Evolutionary conservation across 1,140 invertebrate species (phyloP).

Genomic region (Bombus impatiens): DNA sequence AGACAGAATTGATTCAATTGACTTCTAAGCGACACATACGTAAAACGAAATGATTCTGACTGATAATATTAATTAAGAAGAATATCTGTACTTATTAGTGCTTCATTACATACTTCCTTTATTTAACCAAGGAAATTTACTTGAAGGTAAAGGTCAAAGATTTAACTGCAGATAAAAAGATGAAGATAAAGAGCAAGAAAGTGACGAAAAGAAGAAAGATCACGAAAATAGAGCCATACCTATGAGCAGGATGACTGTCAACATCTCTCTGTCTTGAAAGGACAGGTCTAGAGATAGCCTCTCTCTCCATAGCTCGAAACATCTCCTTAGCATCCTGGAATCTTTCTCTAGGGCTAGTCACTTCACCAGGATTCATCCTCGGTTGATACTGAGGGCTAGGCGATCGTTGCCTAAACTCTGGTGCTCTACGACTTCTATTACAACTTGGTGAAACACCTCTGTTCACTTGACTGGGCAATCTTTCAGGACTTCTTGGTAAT

Average conservation of each 20-base stretch:
- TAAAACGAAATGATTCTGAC: too few species aligned
- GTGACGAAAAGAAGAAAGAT: neutral
- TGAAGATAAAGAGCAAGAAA: too few species aligned
- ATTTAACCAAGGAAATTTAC: too few species aligned
- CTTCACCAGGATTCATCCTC: conserved; percentile 73
- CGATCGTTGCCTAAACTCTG: conserved; percentile 82
- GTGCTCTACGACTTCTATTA: conserved; percentile 70
- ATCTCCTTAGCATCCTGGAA: conserved; percentile 93
- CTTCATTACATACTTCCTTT: too few species aligned
- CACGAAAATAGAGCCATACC: conserved; percentile 52
- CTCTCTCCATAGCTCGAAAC: conserved; percentile 89
- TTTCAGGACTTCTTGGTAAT: conserved; percentile 77
- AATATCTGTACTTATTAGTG: too few species aligned
- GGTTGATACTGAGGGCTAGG: conserved; percentile 82
- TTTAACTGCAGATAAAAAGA: too few species aligned
- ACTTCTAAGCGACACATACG: too few species aligned
- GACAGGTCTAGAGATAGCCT: conserved; percentile 83
- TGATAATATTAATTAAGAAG: too few species aligned
- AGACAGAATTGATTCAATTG: too few species aligned
- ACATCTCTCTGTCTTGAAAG: conserved; percentile 76
- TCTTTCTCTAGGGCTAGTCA: conserved; percentile 86
- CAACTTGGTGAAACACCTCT: conserved; percentile 72
- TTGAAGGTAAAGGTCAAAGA: too few species aligned
- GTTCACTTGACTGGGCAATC: conserved; percentile 61
- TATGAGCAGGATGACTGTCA: conserved; percentile 75